Evolutionary conservation across 2,797 vertebrate species (phyloP).

Genomic region (Momotus momota): DNA sequence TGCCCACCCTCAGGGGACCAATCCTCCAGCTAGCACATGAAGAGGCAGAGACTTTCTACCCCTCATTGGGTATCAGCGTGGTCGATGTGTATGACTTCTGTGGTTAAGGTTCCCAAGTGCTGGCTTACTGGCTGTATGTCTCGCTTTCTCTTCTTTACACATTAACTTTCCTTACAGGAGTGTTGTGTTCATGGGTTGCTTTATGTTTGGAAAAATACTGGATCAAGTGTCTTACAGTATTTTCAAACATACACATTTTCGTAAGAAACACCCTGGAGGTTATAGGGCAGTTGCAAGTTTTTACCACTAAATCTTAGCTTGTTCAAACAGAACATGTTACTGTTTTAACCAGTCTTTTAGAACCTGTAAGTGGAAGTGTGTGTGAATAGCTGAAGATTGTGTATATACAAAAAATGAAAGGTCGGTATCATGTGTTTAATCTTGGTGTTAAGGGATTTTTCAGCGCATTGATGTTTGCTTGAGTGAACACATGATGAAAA

Average conservation of each 20-base stretch:
- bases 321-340: neutral
- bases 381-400: neutral
- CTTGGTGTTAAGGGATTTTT: neutral
- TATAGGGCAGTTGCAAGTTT: neutral
- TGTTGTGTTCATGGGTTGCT: neutral
- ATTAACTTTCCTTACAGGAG: neutral
- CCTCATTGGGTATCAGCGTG: accelerated
- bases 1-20: neutral
- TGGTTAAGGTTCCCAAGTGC: neutral
- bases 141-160: neutral
- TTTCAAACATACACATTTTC: neutral
- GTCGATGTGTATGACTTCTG: neutral
- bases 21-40: neutral
- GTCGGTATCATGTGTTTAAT: neutral
- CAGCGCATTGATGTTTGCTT: neutral
- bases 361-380: neutral
- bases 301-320: neutral
- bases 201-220: neutral
- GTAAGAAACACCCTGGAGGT: neutral
- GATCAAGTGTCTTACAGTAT: neutral
- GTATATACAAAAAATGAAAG: neutral
- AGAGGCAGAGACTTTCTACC: neutral
- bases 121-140: neutral
- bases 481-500: neutral
- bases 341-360: neutral